Evolutionary conservation across 2,113 vertebrate species (phyloP).

Genomic region (Pyrgilauda ruficollis): DNA sequence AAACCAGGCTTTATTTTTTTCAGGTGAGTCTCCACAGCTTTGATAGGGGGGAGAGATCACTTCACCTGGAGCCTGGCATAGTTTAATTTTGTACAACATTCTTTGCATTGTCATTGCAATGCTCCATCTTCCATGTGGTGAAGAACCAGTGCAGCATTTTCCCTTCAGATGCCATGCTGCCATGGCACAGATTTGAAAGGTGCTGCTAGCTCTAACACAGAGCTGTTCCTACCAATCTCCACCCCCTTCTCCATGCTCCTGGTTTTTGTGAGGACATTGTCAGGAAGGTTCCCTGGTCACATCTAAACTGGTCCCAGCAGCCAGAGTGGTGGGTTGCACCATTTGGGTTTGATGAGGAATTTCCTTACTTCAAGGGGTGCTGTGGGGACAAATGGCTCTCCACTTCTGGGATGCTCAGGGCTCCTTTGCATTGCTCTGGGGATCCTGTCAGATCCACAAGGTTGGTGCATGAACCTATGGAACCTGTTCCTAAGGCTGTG

Average conservation of each 20-base stretch:
- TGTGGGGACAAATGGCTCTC: rapidly evolving
- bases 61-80: neutral
- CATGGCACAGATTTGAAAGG: neutral
- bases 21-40: neutral
- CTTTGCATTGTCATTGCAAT: neutral
- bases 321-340: neutral
- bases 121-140: neutral
- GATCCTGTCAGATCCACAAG: neutral
- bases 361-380: neutral
- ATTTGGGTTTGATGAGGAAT: neutral
- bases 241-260: neutral
- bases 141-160: neutral
- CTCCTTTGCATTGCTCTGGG: neutral
- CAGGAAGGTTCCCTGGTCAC: neutral
- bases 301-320: neutral
- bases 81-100: neutral
- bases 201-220: neutral
- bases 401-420: neutral
- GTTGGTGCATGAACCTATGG: neutral
- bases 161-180: rapidly evolving
- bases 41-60: rapidly evolving
- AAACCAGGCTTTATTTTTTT: neutral
- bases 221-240: neutral
- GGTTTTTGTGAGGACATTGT: rapidly evolving
- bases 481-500: neutral